Evolutionary conservation across 2,888 invertebrate species (phyloP), one percentile per base, ranked within the genome.

Genomic region (Meiosimyza platycephala): DNA sequence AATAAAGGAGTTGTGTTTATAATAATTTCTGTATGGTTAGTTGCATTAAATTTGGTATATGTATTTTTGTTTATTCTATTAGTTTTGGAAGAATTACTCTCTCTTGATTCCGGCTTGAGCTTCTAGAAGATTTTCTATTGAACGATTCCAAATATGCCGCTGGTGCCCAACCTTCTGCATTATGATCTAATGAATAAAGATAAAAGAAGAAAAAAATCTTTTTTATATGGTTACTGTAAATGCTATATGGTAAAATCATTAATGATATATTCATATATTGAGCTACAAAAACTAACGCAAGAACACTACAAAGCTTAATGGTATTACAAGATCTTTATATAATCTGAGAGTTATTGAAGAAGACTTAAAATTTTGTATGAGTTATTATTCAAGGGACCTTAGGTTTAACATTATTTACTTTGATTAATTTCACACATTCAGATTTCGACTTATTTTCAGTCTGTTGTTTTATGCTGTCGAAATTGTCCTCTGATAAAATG

Each of bases 151-250:
- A 90, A 89, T 96, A 97, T 50, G 96, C 95, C 68, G 96, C 95
- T 72, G 97, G 97, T 74, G 95, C 96, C 97, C 97, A 98, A 79
- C 97, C 97, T 88, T 95, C 95, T 83, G 92, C 90, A 79, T 91
- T 90, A 75, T 89, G 89, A 79, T 91, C 93, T 88, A 87, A 65
- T 50, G 13, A 51, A 33, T 51, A 4, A 33, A 13, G 11, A 70
- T 70, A 62, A 52, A 51, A 55, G 63, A 52, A 22, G 2, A 54
- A 57, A 65, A n/a, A 47, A 63, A 57, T 40, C 28, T 57, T 54
- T 22, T 57, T 57, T 12, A 57, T 57, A 18, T 57, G 16, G 16
- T 3, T 9, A n/a, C 16, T n/a, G 6, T 57, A 18, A 6, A 12
- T 28, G 3, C 2, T 51, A 51, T 51, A 4, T 51, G 7, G 6